phyloP scores from a whole-genome alignment of 2,797 vertebrate species.

The Clarias platycephalus region DNA sequence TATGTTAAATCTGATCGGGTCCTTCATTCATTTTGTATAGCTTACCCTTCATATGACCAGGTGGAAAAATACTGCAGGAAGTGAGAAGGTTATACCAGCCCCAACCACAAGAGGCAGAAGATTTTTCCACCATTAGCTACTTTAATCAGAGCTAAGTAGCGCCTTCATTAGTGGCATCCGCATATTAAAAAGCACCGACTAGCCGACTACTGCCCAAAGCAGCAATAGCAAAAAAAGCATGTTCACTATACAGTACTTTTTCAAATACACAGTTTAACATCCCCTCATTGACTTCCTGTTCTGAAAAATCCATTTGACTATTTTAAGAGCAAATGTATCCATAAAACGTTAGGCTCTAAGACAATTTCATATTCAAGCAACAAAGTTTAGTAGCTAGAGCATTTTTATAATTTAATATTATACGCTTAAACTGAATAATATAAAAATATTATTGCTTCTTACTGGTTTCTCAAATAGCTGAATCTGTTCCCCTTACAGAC shows the following conservation, averaged over 20 bases:
- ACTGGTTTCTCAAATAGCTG: neutral
- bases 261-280: slow-evolving; percentile 23
- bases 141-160: neutral
- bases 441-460: neutral
- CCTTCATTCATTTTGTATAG: neutral
- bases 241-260: neutral
- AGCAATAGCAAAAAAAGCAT: neutral
- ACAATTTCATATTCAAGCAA: too few relatives aligned
- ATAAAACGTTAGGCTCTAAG: too few relatives aligned
- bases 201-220: neutral
- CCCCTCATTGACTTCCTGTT: neutral
- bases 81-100: neutral
- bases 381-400: neutral
- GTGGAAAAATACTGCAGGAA: neutral
- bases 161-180: neutral
- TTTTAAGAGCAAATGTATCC: neutral
- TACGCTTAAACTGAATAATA: neutral
- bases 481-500: neutral
- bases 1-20: neutral
- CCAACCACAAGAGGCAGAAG: neutral
- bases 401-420: neutral
- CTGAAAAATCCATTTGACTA: neutral
- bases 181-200: neutral
- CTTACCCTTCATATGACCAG: neutral
- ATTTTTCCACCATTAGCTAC: slow-evolving; percentile 5